Evolutionary conservation across 2,797 vertebrate genomes (phyloP), one percentile per base, ranked within the genome.

Genomic region (Propithecus deckenii): DNA sequence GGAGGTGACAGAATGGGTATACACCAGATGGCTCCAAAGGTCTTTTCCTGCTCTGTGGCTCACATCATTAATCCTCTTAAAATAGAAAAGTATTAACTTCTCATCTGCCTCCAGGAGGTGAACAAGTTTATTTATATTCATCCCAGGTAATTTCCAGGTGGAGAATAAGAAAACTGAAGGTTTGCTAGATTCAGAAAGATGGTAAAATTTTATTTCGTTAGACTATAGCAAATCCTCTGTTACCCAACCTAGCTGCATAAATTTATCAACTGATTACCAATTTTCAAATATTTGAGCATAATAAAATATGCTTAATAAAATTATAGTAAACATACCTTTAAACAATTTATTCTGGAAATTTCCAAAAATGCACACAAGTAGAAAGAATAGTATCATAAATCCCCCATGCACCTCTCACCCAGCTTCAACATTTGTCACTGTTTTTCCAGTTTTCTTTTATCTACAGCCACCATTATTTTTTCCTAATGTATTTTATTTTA

Each of bases 261-360:
- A 55, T 63, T 90, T 91, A 59, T 69, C 74, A 94, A 30, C 15
- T 30, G 52, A n/a, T 57, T 57, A 84, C 3, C 48, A 88, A 78
- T 79, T 88, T 88, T 91, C 43, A 84, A 67, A 91, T 72, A 89
- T 76, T 63, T 89, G 17, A 55, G 20, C 20, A 43, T 78, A 52
- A 72, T 91, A 63, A 91, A 85, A 74, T 76, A 79, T 55, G 22
- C 17, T 88, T 80, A 57, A 61, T 84, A 84, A 96, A 93, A 75
- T 89, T 32, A 63, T 41, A 88, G 22, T 69, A 22, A 91, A 74
- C 1, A 48, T 20, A 63, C 76, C 90, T 32, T 4, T 72, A 63
- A 91, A 35, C 10, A 74, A 43, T 38, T 91, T 55, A 50, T 89
- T 91, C 32, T 91, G 22, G 30, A 93, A 75, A 43, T 9, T 74